These are phyloP conservation scores for Lontra canadensis DNA, from an alignment of 2,113 vertebrate genomes.

Conservation along the genomic window DNA sequence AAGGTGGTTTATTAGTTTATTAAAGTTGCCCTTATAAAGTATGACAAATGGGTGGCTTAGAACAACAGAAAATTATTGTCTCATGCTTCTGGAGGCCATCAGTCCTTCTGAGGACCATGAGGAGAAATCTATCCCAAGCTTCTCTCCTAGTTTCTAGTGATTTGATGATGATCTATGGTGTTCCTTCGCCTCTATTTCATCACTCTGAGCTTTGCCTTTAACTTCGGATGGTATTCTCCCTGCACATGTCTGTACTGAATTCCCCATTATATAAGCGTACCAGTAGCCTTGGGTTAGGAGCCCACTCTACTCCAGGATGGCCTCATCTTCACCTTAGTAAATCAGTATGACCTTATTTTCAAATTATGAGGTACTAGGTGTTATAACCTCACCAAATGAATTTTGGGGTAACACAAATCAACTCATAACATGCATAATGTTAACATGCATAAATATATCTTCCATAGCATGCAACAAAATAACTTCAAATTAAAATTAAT, in stretches of 20 bases:
- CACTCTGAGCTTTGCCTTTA: neutral
- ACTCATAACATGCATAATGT: neutral
- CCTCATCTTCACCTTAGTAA: neutral
- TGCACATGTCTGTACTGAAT: neutral
- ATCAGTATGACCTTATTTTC: neutral
- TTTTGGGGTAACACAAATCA: neutral
- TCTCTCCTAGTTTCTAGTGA: neutral
- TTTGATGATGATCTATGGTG: neutral
- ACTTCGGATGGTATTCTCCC: neutral
- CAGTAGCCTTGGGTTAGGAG: neutral
- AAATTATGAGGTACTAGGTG: neutral
- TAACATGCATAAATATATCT: neutral
- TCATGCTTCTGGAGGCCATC: neutral
- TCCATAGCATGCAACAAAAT: neutral
- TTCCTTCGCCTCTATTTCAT: neutral
- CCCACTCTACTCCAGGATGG: accelerated
- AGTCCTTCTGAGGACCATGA: neutral
- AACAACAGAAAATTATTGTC: neutral
- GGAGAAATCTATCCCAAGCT: neutral
- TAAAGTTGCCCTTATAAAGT: neutral
- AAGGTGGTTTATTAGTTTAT: neutral
- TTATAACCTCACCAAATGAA: neutral
- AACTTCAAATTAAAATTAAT: neutral
- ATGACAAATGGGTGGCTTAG: neutral
- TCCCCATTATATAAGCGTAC: neutral